Base-by-base conservation (phyloP, 1,140 invertebrate genomes). In the Drosophila lini region DNA sequence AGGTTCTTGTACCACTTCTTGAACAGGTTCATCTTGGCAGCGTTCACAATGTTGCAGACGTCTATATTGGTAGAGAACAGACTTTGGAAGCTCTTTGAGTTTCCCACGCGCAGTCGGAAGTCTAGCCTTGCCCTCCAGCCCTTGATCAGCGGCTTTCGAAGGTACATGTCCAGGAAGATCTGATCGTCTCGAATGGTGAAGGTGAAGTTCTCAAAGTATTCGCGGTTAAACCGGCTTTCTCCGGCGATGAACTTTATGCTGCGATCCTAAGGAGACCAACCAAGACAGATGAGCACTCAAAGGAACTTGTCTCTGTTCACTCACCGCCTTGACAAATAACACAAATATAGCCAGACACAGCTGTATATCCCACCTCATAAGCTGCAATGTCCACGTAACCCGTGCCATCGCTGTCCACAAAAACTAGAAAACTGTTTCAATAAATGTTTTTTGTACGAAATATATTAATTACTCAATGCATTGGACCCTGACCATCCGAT, bases 161-260 rank as follows among this genome's bases (percentile, higher is more conserved):
- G 22, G 16, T 68, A 11, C 62, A 83, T 71, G 22, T 90, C 86
- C 9, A 69, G 22, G 32, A 61, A 71, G 3, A 90, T n/a, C 25
- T 63, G 64, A n/a, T 61, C 68, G 10, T 77, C 79, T 5, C 38
- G 44, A 8, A 73, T 55, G 5, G 28, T 50, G 1, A 79, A 61
- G 8, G 80, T 59, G 25, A 84, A 79, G 55, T 91, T 91, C 0
- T 74, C 64, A 40, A 91, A 84, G 44, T 78, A 88, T 3, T 82
- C 64, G 7, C 34, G 41, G 48, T 70, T 82, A 22, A 63, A 83
- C 6, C 31, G 19, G 31, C 80, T 83, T 2, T 82, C 75, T 5
- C 80, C 80, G 1, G 71, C 57, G 10, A 56, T 45, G 9, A 83
- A 65, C 34, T 19, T 59, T n/a, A 83, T 59, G 42, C 22, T 70